Base-by-base conservation (phyloP, 1,140 invertebrate species). In the Orchesella cincta region DNA sequence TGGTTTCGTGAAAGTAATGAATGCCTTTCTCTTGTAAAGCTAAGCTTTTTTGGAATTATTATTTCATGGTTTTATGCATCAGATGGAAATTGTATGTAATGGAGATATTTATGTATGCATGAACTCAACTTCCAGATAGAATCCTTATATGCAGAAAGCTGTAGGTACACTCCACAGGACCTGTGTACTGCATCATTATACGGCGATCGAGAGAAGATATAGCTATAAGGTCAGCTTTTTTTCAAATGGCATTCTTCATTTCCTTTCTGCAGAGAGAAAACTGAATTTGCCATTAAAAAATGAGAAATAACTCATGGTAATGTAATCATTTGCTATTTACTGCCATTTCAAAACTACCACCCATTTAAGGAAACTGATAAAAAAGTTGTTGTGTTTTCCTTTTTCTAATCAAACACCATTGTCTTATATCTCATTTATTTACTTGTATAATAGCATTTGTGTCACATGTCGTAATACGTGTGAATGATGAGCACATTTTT, bases 311-410 rank as follows among this genome's bases (percentile, higher is more conserved):
- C 52, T 18, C 52, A 57, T n/a, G 23, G 5, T 46, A 5, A 8
- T 14, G 52, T 57, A 57, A 57, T 57, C 52, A 57, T n/a, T 57
- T 12, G 8, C 14, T 57, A n/a, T 57, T 57, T 26, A 18, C 52
- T 57, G 18, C 5, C 52, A 57, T 14, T 8, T n/a, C 52, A 57
- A 57, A 5, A 57, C 23, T 57, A 23, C 23, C 12, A 57, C 23
- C 52, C 52, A 57, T 57, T 57, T 57, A 57, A 57, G 52, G 52
- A 57, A 57, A 57, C 23, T 57, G 52, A 57, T 57, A 57, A 57
- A 57, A 57, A 26, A 18, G 18, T 8, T 5, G 18, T 8, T 8
- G 18, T 46, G 39, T 46, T 46, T 46, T 46, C 18, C 23, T 46
- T 46, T 46, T 8, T 46, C 20, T 46, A 46, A 46, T 46, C 39